Evolutionary conservation across 2,888 invertebrate genomes (phyloP).

Genomic region (Thelaira solivaga): DNA sequence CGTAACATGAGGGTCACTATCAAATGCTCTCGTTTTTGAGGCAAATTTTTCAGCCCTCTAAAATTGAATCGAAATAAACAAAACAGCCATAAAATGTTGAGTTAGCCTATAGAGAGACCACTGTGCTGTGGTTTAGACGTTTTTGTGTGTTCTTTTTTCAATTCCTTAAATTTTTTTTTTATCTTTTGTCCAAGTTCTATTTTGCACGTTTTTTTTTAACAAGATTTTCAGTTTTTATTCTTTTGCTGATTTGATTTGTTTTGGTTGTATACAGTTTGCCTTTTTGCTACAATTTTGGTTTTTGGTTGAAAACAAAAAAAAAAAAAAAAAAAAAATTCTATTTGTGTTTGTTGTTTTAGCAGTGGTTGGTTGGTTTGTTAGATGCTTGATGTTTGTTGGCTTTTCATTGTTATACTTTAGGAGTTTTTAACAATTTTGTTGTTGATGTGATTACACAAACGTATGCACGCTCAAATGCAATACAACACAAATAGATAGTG

Average conservation of each 20-base stretch:
- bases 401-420: slow-evolving; percentile 52
- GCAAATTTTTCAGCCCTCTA: too few species aligned
- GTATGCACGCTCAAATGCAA: not conserved
- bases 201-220: slow-evolving; percentile 44
- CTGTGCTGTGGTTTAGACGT: slow-evolving; percentile 38
- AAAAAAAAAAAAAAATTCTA: slow-evolving; percentile 4
- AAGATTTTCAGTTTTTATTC: slow-evolving; percentile 29
- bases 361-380: slow-evolving; percentile 47
- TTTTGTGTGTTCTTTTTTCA: too few species aligned
- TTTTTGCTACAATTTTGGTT: slow-evolving; percentile 46
- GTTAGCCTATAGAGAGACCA: slow-evolving; percentile 3
- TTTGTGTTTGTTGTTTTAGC: slow-evolving; percentile 50
- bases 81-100: not conserved
- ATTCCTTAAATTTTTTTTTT: not conserved
- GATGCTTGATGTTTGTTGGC: slow-evolving; percentile 55
- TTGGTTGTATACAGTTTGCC: slow-evolving; percentile 46
- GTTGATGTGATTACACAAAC: slow-evolving; percentile 34
- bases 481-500: not conserved
- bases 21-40: too few species aligned
- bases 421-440: not conserved
- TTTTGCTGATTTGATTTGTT: slow-evolving; percentile 55
- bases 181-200: slow-evolving; percentile 27
- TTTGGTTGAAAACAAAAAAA: slow-evolving; percentile 40
- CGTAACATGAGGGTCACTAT: too few species aligned
- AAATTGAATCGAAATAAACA: too few species aligned